Base-by-base conservation (phyloP, 2,888 invertebrate genomes). In the Mechanitis messenoides region DNA sequence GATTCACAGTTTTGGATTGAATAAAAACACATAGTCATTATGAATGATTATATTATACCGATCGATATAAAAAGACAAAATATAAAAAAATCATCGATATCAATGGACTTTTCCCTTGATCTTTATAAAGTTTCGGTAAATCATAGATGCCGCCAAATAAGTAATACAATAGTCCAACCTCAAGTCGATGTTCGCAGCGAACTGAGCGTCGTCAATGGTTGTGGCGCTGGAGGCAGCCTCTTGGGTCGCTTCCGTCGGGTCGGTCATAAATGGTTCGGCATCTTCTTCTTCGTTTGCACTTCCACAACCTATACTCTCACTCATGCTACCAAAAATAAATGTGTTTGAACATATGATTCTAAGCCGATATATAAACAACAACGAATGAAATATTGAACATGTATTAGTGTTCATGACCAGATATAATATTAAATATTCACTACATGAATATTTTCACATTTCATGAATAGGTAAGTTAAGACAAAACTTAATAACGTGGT, bases 161-260 rank as follows among this genome's bases (percentile, higher is more conserved):
- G 33, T 38, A 42, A 5, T 46, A 12, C 31, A 20, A 38, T 3
- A 2, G 33, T 35, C 35, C 4, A 33, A 86, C 88, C 88, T 84
- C 64, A 84, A 74, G 64, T 88, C 88, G 55, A 87, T 85, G 62
- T 86, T 87, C 11, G 82, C 79, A n/a, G 80, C 77, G 60, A 87
- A 85, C 67, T 80, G 80, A 9, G 74, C 75, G 42, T 83, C 81
- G 28, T 84, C 84, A 0, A 81, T 72, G 0, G 72, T 72, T 3
- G 50, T 31, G 2, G 68, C 71, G 20, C 68, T 73, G 64, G 77
- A 76, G 2, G 74, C 69, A 38, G 73, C 67, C 2, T 68, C 38
- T 58, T 65, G 67, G 0, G 66, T 65, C 20, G 71, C 60, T 0
- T 76, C 76, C 33, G 69, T 46, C 31, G 28, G 9, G 28, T 50